These are phyloP conservation scores for Holocentrus rufus DNA, from an alignment of 2,797 vertebrate genomes.

Conservation along the genomic window DNA sequence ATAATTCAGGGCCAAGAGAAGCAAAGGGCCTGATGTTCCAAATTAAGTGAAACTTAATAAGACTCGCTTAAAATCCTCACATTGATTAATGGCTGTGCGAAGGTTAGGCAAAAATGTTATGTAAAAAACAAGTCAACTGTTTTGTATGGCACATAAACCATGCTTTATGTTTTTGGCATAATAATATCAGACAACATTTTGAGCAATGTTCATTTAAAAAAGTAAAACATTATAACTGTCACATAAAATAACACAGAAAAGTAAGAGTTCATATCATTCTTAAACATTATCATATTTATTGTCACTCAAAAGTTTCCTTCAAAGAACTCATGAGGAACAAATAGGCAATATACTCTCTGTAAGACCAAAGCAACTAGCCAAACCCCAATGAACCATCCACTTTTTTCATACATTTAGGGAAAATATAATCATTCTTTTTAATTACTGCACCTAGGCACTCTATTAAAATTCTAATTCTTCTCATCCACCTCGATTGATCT, in stretches of 20 bases:
- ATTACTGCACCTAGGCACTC: conserved; percentile 85
- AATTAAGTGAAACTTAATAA: conserved; percentile 95
- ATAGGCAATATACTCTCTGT: conserved; percentile 43
- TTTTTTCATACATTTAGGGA: conserved; percentile 79
- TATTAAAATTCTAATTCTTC: conserved; percentile 89
- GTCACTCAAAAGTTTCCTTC: conserved; percentile 43
- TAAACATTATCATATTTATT: conserved; percentile 20
- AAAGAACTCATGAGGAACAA: conserved; percentile 45
- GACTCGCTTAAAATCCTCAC: conserved; percentile 86
- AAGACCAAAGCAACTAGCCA: conserved; percentile 55
- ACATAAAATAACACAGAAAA: not conserved
- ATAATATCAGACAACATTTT: not conserved
- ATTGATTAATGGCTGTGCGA: conserved; percentile 90
- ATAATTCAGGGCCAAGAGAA: conserved; percentile 90
- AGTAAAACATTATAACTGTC: not conserved
- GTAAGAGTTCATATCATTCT: not conserved
- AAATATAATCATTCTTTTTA: conserved; percentile 93
- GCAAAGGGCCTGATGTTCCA: conserved; percentile 89
- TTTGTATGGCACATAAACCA: conserved; percentile 54
- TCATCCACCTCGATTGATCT: conserved; percentile 93
- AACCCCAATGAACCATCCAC: conserved; percentile 60
- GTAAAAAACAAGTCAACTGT: conserved; percentile 60
- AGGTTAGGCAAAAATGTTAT: conserved; percentile 66
- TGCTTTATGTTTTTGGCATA: conserved; percentile 16
- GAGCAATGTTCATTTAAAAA: not conserved